A percentile compares a stretch with the other conserved stretches of the same genome.
phyloP scores from a whole-genome alignment of 2,888 invertebrate genomes.

The Mechanitis messenoides region DNA sequence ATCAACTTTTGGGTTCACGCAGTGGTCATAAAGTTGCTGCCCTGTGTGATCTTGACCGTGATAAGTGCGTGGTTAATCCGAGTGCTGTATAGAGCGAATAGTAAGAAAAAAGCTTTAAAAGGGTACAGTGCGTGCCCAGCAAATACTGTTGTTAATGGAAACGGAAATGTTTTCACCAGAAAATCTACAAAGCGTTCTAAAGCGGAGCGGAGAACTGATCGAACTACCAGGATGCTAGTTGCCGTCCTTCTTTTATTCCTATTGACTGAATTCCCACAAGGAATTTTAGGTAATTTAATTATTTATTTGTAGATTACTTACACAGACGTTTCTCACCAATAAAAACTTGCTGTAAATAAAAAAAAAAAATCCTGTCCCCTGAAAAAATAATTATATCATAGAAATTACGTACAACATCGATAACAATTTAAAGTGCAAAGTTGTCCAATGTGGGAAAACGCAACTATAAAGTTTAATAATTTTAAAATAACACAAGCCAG shows the following conservation, averaged over 20 bases:
- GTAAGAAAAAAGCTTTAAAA: constrained; percentile 78
- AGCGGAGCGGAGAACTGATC: constrained; percentile 76
- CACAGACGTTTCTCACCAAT: too few relatives aligned
- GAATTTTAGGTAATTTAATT: constrained; percentile 75
- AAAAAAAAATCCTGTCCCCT: too few relatives aligned
- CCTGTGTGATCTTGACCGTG: constrained; percentile 85
- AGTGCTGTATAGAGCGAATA: constrained; percentile 81
- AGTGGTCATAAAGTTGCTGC: constrained; percentile 86
- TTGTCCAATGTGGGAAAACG: too few relatives aligned
- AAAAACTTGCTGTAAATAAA: too few relatives aligned
- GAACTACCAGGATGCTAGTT: constrained; percentile 92
- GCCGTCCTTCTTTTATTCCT: constrained; percentile 91
- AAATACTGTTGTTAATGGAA: constrained; percentile 51
- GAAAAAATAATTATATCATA: too few relatives aligned
- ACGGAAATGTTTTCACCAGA: constrained; percentile 60
- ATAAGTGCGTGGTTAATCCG: constrained; percentile 84
- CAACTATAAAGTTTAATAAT: too few relatives aligned
- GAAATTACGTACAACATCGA: too few relatives aligned
- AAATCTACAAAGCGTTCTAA: constrained; percentile 64
- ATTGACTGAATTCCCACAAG: constrained; percentile 93
- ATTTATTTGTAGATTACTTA: not conserved
- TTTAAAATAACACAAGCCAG: too few relatives aligned
- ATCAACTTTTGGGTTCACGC: constrained; percentile 89
- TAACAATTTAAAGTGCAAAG: too few relatives aligned
- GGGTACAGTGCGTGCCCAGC: constrained; percentile 65